These are phyloP conservation scores for Cordilura impudica DNA, from an alignment of 2,888 invertebrate genomes.

Conservation along the genomic window DNA sequence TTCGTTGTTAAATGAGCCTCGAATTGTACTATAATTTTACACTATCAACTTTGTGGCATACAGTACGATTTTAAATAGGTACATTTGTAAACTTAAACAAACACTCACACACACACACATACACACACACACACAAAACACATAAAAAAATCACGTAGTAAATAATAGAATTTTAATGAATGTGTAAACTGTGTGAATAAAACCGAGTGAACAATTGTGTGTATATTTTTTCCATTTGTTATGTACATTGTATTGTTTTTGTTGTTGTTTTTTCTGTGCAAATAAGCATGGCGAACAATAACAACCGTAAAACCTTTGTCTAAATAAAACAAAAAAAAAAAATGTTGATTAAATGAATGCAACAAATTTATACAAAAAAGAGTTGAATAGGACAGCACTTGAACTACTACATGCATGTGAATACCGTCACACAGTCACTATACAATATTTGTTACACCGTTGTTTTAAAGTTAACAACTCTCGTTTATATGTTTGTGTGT, in stretches of 20 bases:
- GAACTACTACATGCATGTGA: neutral
- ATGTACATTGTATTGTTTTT: neutral
- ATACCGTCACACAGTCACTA: neutral
- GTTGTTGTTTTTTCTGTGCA: constrained; percentile 35
- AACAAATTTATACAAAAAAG: neutral
- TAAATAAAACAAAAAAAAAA: constrained; percentile 30
- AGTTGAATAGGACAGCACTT: neutral
- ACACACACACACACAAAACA: neutral
- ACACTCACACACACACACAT: neutral
- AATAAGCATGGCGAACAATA: constrained; percentile 22
- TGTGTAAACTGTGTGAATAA: constrained; percentile 43
- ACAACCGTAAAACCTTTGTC: constrained; percentile 36
- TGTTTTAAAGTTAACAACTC: neutral
- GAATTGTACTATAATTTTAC: constrained; percentile 47
- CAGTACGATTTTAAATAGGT: neutral
- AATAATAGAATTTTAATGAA: constrained; percentile 59
- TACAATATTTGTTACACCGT: neutral
- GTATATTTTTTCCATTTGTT: constrained; percentile 4
- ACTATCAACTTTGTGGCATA: constrained; percentile 51
- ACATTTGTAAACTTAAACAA: neutral
- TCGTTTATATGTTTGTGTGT: neutral
- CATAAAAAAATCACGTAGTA: constrained; percentile 43
- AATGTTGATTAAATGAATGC: neutral
- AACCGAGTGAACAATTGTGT: constrained; percentile 28
- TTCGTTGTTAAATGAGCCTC: constrained; percentile 49